These are phyloP conservation scores for Aplochiton taeniatus DNA, from an alignment of 2,797 vertebrate genomes.

Conservation along the genomic window DNA sequence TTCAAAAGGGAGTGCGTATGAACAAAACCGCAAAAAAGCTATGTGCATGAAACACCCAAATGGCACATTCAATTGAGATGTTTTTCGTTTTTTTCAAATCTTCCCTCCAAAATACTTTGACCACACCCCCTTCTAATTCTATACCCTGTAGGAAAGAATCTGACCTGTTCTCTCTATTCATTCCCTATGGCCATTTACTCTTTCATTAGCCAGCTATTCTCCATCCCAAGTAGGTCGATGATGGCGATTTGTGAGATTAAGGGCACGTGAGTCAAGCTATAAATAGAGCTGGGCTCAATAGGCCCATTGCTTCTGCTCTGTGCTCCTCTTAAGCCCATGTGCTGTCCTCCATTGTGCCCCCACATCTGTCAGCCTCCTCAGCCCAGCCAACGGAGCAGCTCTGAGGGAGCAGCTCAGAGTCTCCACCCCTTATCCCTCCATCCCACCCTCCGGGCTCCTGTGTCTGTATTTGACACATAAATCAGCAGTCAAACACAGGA, in stretches of 20 bases:
- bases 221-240: conserved; percentile 45
- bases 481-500: conserved; percentile 2
- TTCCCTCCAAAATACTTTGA: neutral
- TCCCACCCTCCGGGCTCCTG: neutral
- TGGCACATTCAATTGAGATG: neutral
- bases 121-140: neutral
- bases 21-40: too few relatives aligned
- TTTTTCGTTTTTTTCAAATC: neutral
- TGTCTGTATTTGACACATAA: conserved; percentile 11
- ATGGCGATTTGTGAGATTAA: conserved; percentile 43
- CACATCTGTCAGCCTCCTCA: conserved; percentile 54
- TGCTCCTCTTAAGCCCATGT: conserved; percentile 36
- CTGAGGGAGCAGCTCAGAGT: conserved; percentile 29
- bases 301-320: conserved; percentile 54
- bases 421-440: conserved; percentile 3
- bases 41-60: too few relatives aligned
- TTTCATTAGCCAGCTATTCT: conserved; percentile 56
- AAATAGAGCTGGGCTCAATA: conserved; percentile 58
- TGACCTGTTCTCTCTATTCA: neutral
- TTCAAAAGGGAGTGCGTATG: too few relatives aligned
- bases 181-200: conserved; percentile 21
- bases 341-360: conserved; percentile 46
- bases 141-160: neutral
- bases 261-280: conserved; percentile 52
- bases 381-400: conserved; percentile 15